Conservation (phyloP, 2,113 vertebrate genomes). For the Anser cygnoides region DNA sequence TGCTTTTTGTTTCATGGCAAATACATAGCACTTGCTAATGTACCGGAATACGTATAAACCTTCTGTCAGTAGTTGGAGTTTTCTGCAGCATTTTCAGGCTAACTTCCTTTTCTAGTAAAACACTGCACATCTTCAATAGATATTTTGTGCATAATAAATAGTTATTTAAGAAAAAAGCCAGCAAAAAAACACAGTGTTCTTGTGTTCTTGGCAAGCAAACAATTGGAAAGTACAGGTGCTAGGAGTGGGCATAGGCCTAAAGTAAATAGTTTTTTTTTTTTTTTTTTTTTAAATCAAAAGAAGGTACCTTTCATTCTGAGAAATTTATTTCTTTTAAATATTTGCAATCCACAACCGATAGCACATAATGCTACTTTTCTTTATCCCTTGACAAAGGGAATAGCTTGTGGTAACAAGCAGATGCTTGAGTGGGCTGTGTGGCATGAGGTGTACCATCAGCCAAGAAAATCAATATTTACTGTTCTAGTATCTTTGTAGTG, state of each 20-base stretch:
- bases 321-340: slow-evolving; percentile 88
- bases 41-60: neutral
- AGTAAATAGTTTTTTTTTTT: slow-evolving; percentile 70
- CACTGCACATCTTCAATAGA: slow-evolving; percentile 9
- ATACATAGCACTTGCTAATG: neutral
- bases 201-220: slow-evolving; percentile 79
- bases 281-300: slow-evolving; percentile 68
- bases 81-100: neutral
- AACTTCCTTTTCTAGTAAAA: slow-evolving; percentile 16
- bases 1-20: neutral
- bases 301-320: slow-evolving; percentile 77
- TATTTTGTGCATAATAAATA: slow-evolving; percentile 66
- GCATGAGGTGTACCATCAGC: slow-evolving; percentile 69
- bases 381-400: slow-evolving; percentile 73
- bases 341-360: slow-evolving; percentile 82
- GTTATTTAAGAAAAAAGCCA: slow-evolving; percentile 36
- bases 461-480: slow-evolving; percentile 86
- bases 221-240: slow-evolving; percentile 82
- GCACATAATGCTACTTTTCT: slow-evolving; percentile 73
- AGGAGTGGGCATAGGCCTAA: slow-evolving; percentile 64
- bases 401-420: slow-evolving; percentile 71
- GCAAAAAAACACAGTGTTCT: slow-evolving; percentile 67
- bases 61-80: neutral
- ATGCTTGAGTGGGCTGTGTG: slow-evolving; percentile 72
- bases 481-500: slow-evolving; percentile 78